A percentile compares a stretch with the other conserved stretches of the same genome.
Evolutionary conservation across 2,888 invertebrate species (phyloP).

Genomic region (Chaetogeoica ovagalla): DNA sequence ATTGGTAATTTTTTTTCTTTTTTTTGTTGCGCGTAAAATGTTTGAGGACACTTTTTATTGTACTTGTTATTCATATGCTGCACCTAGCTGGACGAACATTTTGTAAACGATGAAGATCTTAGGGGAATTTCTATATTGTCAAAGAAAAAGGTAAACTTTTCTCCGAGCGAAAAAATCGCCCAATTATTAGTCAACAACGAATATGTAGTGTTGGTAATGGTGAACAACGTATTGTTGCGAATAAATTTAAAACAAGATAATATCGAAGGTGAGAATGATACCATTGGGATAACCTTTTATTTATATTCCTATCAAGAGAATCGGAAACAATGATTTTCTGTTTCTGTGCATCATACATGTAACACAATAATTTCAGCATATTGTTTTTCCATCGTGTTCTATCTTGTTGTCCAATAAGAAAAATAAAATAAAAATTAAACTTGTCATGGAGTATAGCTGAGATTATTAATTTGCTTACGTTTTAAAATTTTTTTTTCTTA

Average conservation of each 20-base stretch:
- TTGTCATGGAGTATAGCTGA: no score
- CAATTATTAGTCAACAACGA: constrained; percentile 82
- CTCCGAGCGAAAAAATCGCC: constrained; percentile 76
- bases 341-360: no score
- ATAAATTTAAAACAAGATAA: constrained; percentile 80
- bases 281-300: no score
- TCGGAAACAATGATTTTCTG: no score
- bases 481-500: no score
- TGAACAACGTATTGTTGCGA: constrained; percentile 76
- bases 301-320: no score
- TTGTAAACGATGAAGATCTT: constrained; percentile 4
- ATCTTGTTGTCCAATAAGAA: no score
- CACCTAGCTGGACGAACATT: not conserved
- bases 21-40: no score
- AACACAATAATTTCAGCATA: no score
- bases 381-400: no score
- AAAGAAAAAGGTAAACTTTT: constrained; percentile 79
- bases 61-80: not conserved
- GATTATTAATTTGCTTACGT: no score
- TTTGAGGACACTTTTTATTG: not conserved
- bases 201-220: constrained; percentile 80
- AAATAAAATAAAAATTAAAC: no score
- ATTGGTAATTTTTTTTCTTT: constrained; percentile 7
- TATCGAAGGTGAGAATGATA: constrained; percentile 68
- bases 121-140: constrained; percentile 73